Evolutionary conservation across 1,140 invertebrate genomes (phyloP).

Genomic region (Harpegnathos saltator): DNA sequence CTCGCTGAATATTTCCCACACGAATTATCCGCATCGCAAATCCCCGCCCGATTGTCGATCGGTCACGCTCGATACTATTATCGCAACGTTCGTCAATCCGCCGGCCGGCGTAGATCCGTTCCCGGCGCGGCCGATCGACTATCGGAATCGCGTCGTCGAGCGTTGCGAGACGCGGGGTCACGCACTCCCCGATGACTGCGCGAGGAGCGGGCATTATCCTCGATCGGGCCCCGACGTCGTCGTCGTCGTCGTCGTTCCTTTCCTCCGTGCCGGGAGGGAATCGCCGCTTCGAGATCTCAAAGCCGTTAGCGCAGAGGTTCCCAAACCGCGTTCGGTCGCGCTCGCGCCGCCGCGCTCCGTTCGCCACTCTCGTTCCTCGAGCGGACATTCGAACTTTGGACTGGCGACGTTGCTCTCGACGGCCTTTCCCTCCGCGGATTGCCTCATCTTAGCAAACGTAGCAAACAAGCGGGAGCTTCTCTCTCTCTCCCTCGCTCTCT

Average conservation of each 20-base stretch:
- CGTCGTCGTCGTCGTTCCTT: constrained; percentile 52
- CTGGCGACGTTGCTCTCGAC: too few species aligned
- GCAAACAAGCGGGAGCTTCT: too few species aligned
- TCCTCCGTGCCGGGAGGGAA: constrained; percentile 34
- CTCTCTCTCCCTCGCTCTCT: too few species aligned
- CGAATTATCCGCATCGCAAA: neutral
- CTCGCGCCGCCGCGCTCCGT: neutral
- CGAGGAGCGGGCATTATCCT: constrained; percentile 44
- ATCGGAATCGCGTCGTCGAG: constrained; percentile 22
- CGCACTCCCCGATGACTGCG: constrained; percentile 43
- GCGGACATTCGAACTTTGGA: neutral
- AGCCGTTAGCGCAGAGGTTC: constrained; percentile 57
- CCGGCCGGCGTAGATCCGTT: too few species aligned
- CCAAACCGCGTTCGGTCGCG: constrained; percentile 13
- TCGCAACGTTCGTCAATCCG: too few species aligned
- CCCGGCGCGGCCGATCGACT: too few species aligned
- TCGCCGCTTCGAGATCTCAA: constrained; percentile 49
- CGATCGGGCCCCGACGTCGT: constrained; percentile 24
- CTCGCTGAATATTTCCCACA: neutral
- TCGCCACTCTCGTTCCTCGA: neutral
- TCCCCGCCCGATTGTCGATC: neutral
- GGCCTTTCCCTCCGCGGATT: too few species aligned
- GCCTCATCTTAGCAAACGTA: too few species aligned
- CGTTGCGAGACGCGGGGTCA: constrained; percentile 46
- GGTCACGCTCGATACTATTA: too few species aligned